A percentile compares a stretch with the other conserved stretches of the same genome.
Conservation (phyloP, 2,888 invertebrate species). For the Cancer borealis region DNA sequence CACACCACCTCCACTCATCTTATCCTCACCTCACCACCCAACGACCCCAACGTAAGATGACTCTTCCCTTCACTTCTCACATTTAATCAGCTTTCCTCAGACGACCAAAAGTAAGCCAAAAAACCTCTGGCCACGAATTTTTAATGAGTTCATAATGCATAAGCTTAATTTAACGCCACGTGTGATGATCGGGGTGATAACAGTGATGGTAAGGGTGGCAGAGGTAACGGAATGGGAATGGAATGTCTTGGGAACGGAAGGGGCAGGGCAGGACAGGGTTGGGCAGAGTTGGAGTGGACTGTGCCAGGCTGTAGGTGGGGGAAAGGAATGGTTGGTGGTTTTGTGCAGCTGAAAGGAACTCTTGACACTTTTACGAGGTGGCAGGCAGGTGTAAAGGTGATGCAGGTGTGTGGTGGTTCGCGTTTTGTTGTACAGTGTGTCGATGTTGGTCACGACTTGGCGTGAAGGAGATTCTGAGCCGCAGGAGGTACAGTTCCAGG, state of each 20-base stretch:
- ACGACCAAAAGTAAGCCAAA: too few species aligned
- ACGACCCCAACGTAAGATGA: neutral
- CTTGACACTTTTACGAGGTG: neutral
- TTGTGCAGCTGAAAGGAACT: neutral
- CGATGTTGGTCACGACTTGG: neutral
- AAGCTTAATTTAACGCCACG: neutral
- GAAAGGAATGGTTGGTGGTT: neutral
- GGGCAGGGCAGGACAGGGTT: neutral
- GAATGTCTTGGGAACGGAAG: neutral
- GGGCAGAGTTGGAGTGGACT: too few species aligned
- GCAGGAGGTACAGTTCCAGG: neutral
- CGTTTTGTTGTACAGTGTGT: neutral
- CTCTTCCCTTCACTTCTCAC: constrained; percentile 20
- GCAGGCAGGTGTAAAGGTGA: neutral
- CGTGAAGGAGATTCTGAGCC: neutral
- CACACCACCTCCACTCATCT: neutral
- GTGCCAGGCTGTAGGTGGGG: neutral
- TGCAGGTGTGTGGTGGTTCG: neutral
- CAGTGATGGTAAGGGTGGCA: neutral
- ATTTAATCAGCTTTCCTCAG: neutral
- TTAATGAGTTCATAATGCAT: neutral
- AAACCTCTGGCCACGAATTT: neutral
- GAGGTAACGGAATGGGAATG: neutral
- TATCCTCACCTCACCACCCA: neutral
- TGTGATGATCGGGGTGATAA: neutral